A percentile compares a stretch with the other conserved stretches of the same genome.
Conservation (phyloP, 2,888 invertebrate species). For the Ormyrus labotus region DNA sequence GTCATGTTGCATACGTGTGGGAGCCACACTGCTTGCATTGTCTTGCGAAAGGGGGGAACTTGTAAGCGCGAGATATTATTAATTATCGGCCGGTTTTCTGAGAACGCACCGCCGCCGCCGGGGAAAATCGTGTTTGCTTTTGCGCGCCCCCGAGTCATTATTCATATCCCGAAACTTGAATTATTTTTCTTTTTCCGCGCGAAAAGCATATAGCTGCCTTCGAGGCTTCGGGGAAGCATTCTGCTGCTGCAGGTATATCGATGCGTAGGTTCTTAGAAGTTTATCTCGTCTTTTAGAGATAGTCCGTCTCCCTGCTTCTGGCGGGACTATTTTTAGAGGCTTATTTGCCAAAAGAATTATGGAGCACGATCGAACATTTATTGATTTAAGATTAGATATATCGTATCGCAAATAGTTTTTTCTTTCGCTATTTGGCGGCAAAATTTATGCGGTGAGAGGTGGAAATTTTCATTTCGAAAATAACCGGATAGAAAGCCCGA, state of each 20-base stretch:
- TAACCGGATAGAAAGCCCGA: too few species aligned
- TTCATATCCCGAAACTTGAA: not conserved
- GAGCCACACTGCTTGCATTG: too few species aligned
- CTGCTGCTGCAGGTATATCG: not conserved
- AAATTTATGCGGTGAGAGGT: too few species aligned
- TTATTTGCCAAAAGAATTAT: too few species aligned
- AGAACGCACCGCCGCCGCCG: conserved; percentile 1
- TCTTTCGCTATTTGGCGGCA: too few species aligned
- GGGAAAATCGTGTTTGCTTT: conserved; percentile 23
- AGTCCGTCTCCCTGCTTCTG: too few species aligned
- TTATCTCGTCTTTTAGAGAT: too few species aligned
- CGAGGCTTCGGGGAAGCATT: not conserved
- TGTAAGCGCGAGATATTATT: conserved; percentile 8
- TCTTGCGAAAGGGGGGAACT: too few species aligned
- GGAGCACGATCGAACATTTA: not conserved
- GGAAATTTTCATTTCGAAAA: too few species aligned
- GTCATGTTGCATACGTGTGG: too few species aligned
- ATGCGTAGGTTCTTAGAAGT: too few species aligned
- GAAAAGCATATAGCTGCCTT: not conserved
- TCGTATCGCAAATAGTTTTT: not conserved
- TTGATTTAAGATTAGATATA: not conserved
- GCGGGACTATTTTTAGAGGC: too few species aligned
- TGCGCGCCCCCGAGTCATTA: not conserved
- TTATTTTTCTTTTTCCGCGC: not conserved
- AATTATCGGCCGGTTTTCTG: conserved; percentile 40